Percentiles rank a stretch among this genome's conserved stretches.
These are phyloP conservation scores for Podabrus alpinus DNA, from an alignment of 2,888 invertebrate genomes.

Conservation along the genomic window DNA sequence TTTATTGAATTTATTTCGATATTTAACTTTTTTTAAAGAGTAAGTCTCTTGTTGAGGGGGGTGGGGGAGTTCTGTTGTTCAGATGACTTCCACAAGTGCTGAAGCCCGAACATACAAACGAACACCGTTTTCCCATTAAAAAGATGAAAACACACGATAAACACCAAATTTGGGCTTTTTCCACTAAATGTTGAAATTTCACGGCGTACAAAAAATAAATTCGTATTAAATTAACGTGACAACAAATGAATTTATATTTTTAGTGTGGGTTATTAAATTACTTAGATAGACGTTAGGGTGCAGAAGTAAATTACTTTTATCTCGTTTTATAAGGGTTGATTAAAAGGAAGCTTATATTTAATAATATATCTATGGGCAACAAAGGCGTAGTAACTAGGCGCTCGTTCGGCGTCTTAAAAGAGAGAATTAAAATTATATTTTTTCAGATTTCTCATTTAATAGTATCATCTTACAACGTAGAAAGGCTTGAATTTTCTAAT, in stretches of 20 bases:
- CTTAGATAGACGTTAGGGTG: background rate
- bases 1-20: too few relatives aligned
- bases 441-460: background rate
- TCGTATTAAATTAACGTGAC: background rate
- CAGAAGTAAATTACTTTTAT: slow-evolving; percentile 1
- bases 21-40: too few relatives aligned
- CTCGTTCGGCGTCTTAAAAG: background rate
- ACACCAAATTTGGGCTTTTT: background rate
- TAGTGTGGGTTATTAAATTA: background rate
- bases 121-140: background rate
- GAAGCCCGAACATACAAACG: background rate
- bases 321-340: background rate
- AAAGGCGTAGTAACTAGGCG: background rate
- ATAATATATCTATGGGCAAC: slow-evolving; percentile 1
- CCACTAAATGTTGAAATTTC: background rate
- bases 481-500: background rate
- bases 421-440: background rate
- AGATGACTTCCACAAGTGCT: background rate
- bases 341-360: slow-evolving; percentile 1
- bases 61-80: too few relatives aligned
- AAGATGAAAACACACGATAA: background rate
- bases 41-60: too few relatives aligned
- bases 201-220: background rate
- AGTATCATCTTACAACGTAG: background rate
- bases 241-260: background rate